Evolutionary conservation across 92 coral and sea anemone species (phyloP).

Genomic region (Zoanthus sansibaricus): DNA sequence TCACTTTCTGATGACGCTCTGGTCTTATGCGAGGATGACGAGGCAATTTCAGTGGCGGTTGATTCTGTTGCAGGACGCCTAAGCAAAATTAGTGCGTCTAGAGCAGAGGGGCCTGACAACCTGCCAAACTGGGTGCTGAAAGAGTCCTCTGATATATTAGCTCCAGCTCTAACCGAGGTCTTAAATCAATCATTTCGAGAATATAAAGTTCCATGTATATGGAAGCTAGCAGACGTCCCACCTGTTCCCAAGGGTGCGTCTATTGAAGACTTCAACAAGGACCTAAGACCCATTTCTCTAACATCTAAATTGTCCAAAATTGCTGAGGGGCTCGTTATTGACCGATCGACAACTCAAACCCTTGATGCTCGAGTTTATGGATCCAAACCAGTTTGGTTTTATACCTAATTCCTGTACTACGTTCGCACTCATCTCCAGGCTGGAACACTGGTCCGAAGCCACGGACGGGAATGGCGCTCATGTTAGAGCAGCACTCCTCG

Average conservation of each 20-base stretch:
- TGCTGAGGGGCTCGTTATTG: conserved; percentile 43
- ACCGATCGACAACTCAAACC: conserved; percentile 50
- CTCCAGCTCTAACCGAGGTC: conserved; percentile 48
- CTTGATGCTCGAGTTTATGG: conserved; percentile 8
- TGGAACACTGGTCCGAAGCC: neutral
- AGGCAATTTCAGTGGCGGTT: too few species aligned
- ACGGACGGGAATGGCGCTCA: too few species aligned
- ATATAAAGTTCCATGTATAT: conserved; percentile 34
- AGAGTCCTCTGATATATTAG: conserved; percentile 47
- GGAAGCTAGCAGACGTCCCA: neutral
- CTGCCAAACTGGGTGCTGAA: neutral
- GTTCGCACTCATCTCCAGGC: conserved; percentile 49
- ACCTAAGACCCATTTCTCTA: conserved; percentile 3
- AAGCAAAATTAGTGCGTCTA: conserved; percentile 31
- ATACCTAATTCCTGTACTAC: neutral
- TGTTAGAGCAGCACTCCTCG: neutral
- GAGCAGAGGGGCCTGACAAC: neutral
- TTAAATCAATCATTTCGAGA: conserved; percentile 43
- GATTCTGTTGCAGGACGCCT: conserved; percentile 23
- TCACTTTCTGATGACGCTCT: neutral
- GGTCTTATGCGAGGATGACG: too few species aligned
- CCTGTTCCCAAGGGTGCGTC: neutral
- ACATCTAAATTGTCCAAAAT: conserved; percentile 42
- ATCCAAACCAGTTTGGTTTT: too few species aligned
- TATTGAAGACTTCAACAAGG: conserved; percentile 17